phyloP scores from a whole-genome alignment of 2,113 vertebrate genomes.

The Ciconia maguari region DNA sequence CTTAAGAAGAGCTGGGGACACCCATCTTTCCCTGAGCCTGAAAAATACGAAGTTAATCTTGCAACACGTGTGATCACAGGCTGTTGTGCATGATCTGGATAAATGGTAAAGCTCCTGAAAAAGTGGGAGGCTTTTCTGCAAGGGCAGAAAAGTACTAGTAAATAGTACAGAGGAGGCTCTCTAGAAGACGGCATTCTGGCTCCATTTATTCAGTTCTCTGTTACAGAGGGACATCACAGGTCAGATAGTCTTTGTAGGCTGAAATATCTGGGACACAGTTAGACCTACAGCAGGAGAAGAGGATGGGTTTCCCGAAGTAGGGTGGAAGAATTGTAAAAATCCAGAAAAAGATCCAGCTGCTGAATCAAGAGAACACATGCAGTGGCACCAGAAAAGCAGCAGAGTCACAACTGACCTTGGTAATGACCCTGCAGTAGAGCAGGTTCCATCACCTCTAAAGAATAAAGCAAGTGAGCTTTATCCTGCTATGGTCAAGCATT shows the following conservation, averaged over 20 bases:
- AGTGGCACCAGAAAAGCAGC: background rate
- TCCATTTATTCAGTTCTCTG: background rate
- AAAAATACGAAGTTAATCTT: background rate
- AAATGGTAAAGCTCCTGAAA: background rate
- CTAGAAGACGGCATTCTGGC: background rate
- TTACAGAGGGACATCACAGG: background rate
- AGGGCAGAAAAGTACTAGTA: background rate
- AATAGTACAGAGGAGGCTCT: background rate
- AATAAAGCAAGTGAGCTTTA: background rate
- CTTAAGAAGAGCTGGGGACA: background rate
- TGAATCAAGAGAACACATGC: background rate
- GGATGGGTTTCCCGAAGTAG: rapidly evolving
- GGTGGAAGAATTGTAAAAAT: background rate
- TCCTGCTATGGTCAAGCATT: background rate
- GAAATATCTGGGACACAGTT: background rate
- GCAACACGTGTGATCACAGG: background rate
- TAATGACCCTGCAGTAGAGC: background rate
- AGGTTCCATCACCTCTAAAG: background rate
- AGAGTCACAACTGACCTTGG: background rate
- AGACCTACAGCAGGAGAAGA: background rate
- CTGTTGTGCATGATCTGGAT: background rate
- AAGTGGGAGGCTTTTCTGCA: background rate
- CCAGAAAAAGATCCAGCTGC: background rate
- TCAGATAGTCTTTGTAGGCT: background rate
- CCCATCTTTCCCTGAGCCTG: background rate